Base-by-base conservation (phyloP, 2,888 invertebrate species). In the Rugalucina vietnamica region DNA sequence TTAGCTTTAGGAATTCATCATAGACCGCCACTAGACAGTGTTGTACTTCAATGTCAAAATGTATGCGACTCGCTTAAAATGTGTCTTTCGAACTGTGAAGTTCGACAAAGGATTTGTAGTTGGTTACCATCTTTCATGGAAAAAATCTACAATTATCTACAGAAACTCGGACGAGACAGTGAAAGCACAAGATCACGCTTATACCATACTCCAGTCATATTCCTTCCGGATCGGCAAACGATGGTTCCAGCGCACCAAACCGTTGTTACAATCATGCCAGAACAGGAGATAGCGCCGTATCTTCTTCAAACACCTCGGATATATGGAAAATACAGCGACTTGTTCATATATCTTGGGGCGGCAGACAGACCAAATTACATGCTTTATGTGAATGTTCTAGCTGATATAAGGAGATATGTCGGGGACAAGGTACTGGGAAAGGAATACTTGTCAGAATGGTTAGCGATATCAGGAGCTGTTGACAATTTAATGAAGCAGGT, bases 21-120 rank as follows among this genome's bases (percentile, higher is more conserved):
- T 60, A 14, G 79, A 4, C 89, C 89, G 24, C 24, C 70, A 12
- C 4, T 79, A 1, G 70, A 76, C 8, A 75, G 74, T 21, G 82
- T 90, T 39, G 29, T 87, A 21, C 57, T 57, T 21, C 89, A 90
- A 73, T 83, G 85, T 18, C 84, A 85, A 54, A 87, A 88, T 60
- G 65, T 90, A 8, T 84, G 84, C 49, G 65, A 76, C 36, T 21
- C 34, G 1, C 37, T 88, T 8, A 76, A 81, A 49, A 18, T 5
- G 21, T 18, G 43, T 18, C 43, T 43, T 43, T 12, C 43, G 8
- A 8, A 43, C 10, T 12, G 43, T 8, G 18, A 18, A 43, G 10
- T 12, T 8, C 8, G 43, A 43, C 10, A 43, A 43, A 43, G 10
- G 18, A 12, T 43, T 12, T 43, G 43, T 43, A 43, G 10, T 43